Evolutionary conservation across 1,140 invertebrate genomes (phyloP), one percentile per base, ranked within the genome.

Genomic region (Limonius californicus): DNA sequence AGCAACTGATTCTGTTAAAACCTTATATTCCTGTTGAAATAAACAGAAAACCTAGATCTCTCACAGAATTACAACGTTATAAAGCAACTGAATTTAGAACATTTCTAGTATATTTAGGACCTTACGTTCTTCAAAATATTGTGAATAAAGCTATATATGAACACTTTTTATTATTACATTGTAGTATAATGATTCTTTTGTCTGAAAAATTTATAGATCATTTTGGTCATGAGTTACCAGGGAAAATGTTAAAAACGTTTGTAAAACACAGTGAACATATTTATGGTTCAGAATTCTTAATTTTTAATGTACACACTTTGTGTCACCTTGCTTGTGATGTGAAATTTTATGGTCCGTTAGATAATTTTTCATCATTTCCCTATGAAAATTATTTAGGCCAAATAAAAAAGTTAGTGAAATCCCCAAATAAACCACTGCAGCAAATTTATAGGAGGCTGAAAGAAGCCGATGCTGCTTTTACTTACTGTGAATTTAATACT

Each of bases 61-160:
- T 68, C 9, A 20, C 30, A 9, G 66, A 70, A 47, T 14, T 68
- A 12, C 11, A 53, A 16, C 7, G 61, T 12, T 81, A 75, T 75
- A 81, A 81, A 72, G 78, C 78, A 7, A 81, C 78, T 18, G 79
- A 81, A 67, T 79, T 78, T 68, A 65, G 79, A 15, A 71, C 74
- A 45, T 80, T 81, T 72, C 56, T 81, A 18, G 58, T 80, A 4
- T 81, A 81, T 68, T 72, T 73, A 19, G 79, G 78, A 12, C 69
- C 75, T 43, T 64, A 77, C 27, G 71, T 76, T 23, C 61, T 79
- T 23, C 72, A 71, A 64, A 59, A 69, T 53, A 65, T 70, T 45
- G 16, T 79, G 20, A 47, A 64, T 50, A 45, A 69, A 20, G 66
- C 71, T 21, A 19, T 73, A 18, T 80, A 77, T 72, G 54, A 76